Evolutionary conservation across 2,113 vertebrate genomes (phyloP).

Genomic region (Xenus cinereus): DNA sequence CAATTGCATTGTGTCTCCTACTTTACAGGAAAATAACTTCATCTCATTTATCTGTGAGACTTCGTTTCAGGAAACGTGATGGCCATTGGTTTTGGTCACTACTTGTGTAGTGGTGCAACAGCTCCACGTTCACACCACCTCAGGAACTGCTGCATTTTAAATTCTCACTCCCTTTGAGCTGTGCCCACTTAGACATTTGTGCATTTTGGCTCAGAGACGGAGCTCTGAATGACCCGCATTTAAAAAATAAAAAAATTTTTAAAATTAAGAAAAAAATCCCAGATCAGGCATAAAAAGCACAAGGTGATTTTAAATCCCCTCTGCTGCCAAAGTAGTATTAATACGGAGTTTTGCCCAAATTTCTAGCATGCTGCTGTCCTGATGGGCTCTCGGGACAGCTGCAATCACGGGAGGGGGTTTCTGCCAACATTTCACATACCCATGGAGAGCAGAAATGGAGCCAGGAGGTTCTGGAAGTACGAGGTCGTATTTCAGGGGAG

Average conservation of each 20-base stretch:
- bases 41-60: not conserved
- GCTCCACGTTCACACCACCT: not conserved
- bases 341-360: not conserved
- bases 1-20: not conserved
- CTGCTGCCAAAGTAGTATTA: not conserved
- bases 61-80: not conserved
- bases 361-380: not conserved
- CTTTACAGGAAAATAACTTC: not conserved
- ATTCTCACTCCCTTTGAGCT: not conserved
- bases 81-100: not conserved
- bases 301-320: not conserved
- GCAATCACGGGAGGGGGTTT: not conserved
- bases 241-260: not conserved
- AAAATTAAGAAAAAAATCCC: too few species aligned
- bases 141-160: not conserved
- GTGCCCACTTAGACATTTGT: not conserved
- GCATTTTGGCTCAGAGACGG: not conserved
- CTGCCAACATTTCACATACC: not conserved
- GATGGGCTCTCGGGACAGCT: not conserved
- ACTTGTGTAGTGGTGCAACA: not conserved
- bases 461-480: not conserved
- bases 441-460: not conserved
- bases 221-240: not conserved
- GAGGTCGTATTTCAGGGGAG: accelerated
- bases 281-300: not conserved